phyloP scores from a whole-genome alignment of 2,113 vertebrate genomes.

The rabbit (Oryctolagus cuniculus) region mOryCun1.1 NC_091434.1:185264001-185264500 shows the following conservation, averaged over 20 bases:
- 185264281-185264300: not conserved
- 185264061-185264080: not conserved
- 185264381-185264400: not conserved
- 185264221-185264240: not conserved
- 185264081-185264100: not conserved
- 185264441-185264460: not conserved
- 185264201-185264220: not conserved
- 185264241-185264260: not conserved
- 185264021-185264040: not conserved
- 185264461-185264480: constrained; percentile 39
- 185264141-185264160: not conserved
- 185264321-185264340: not conserved
- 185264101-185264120: not conserved
- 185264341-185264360: not conserved
- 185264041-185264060: not conserved
- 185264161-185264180: not conserved
- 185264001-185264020: not conserved
- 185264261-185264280: not conserved
- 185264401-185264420: not conserved
- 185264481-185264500: not conserved
- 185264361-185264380: not conserved
- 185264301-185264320: not conserved
- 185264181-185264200: not conserved
- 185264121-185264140: not conserved
- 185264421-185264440: not conserved